Percentiles rank a stretch among this genome's conserved stretches.
Evolutionary conservation across 2,888 invertebrate species (phyloP).

Genomic region (Theodoxus fluviatilis): DNA sequence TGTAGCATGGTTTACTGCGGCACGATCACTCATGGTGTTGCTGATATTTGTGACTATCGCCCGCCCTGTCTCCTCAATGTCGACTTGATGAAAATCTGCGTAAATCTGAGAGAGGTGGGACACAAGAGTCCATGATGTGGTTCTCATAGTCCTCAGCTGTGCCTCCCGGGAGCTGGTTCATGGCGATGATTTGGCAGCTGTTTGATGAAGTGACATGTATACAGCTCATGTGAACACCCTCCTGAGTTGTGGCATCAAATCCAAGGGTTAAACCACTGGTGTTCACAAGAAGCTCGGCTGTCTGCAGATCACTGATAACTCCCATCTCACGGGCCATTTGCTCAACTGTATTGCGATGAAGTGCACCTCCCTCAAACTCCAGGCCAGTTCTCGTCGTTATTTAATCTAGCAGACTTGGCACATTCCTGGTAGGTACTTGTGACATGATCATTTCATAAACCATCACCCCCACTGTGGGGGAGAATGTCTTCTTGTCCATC

Average conservation of each 20-base stretch:
- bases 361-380: too few relatives aligned
- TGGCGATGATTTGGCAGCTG: constrained; percentile 25
- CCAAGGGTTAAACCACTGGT: constrained; percentile 33
- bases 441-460: too few relatives aligned
- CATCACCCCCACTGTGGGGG: too few relatives aligned
- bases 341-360: too few relatives aligned
- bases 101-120: constrained; percentile 24
- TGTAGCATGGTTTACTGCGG: constrained; percentile 29
- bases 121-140: constrained; percentile 28
- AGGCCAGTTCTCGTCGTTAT: too few relatives aligned
- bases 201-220: constrained; percentile 34
- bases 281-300: too few relatives aligned
- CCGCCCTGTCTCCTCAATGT: constrained; percentile 20
- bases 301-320: too few relatives aligned
- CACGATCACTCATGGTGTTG: constrained; percentile 33
- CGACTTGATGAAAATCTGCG: constrained; percentile 15
- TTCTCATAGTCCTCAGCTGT: constrained; percentile 31
- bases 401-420: too few relatives aligned
- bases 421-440: too few relatives aligned
- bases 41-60: constrained; percentile 26
- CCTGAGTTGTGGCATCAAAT: constrained; percentile 33
- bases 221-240: constrained; percentile 31
- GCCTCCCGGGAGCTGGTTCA: constrained; percentile 32
- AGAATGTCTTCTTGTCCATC: too few relatives aligned
- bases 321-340: too few relatives aligned